Evolutionary conservation across 2,888 invertebrate genomes (phyloP), one percentile per base, ranked within the genome.

Genomic region (Dryomyza anilis): DNA sequence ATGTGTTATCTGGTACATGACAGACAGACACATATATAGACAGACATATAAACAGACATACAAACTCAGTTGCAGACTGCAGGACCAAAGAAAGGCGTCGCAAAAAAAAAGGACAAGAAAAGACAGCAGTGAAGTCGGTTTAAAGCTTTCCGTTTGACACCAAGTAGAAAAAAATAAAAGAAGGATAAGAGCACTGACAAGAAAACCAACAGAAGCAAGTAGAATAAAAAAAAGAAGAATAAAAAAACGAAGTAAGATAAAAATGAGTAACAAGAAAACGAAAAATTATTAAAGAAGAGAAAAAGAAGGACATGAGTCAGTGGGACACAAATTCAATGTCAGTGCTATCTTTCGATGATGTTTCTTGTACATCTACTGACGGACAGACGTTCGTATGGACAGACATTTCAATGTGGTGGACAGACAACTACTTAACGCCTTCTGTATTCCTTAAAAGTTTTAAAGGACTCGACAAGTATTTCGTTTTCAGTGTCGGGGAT

Each of bases 21-120:
- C 53, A 27, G 43, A 45, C 6, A 50, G 46, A 59, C 46, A 43
- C 21, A 48, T 16, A 55, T 14, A 50, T 33, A 57, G 43, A 27
- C 43, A 36, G 52, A 58, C 45, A 14, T 8, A 48, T 29, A 59
- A 52, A 16, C 55, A 25, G 10, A 14, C 19, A 50, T 14, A 66
- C 50, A 50, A 50, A 39, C n/a, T n/a, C n/a, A n/a, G n/a, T n/a
- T n/a, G n/a, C n/a, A n/a, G n/a, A 52, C 63, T 50, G 69, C 65
- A 70, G 65, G 71, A 71, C 67, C 70, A 71, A 72, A 67, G 69
- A 71, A 74, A 73, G n/a, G n/a, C n/a, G n/a, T n/a, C n/a, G n/a
- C n/a, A n/a, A n/a, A n/a, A n/a, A n/a, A n/a, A n/a, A n/a, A n/a
- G n/a, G n/a, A n/a, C n/a, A n/a, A n/a, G n/a, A n/a, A n/a, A n/a